Base-by-base conservation (phyloP, 1,140 invertebrate genomes). In the Cyrtorhinus lividipennis region DNA sequence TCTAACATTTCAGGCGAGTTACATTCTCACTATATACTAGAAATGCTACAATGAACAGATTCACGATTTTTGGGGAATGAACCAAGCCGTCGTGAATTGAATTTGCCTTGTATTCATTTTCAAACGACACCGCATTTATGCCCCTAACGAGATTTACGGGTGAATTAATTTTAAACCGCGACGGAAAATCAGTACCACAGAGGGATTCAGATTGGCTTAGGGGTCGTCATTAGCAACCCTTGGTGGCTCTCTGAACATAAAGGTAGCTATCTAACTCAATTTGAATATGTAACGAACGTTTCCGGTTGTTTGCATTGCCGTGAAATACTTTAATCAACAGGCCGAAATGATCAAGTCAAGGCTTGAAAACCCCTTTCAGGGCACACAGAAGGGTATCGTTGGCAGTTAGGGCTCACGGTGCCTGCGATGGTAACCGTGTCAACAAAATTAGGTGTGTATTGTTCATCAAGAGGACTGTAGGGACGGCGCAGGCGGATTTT, bases 251-350 rank as follows among this genome's bases (percentile, higher is more conserved):
- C 10, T 12, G 48, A 53, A 22, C 10, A 53, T 53, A 20, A 53
- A 53, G 48, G 48, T 53, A 53, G 48, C 48, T 22, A 53, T 53
- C 48, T 53, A 53, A 53, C 48, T 53, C 48, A 53, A 53, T 53
- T 53, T 53, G 48, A 53, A 53, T 53, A 53, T 53, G 48, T 53
- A 53, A 53, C 48, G 48, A 53, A 53, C 48, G 48, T 53, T 53
- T 53, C 48, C n/a, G 20, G 48, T 53, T 53, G 48, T 53, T 53
- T 53, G 48, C 48, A 53, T 53, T 53, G 48, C n/a, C 48, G 48
- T 53, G 48, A 53, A 53, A 53, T 53, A 53, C 48, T 53, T 53
- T 53, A 53, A 53, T 53, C 48, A 53, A 53, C 48, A 22, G 20
- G 48, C 48, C 48, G 48, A 53, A 53, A 53, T 53, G 20, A 53